Evolutionary conservation across 2,888 invertebrate genomes (phyloP), one percentile per base, ranked within the genome.

Genomic region (Trachelus stipa): DNA sequence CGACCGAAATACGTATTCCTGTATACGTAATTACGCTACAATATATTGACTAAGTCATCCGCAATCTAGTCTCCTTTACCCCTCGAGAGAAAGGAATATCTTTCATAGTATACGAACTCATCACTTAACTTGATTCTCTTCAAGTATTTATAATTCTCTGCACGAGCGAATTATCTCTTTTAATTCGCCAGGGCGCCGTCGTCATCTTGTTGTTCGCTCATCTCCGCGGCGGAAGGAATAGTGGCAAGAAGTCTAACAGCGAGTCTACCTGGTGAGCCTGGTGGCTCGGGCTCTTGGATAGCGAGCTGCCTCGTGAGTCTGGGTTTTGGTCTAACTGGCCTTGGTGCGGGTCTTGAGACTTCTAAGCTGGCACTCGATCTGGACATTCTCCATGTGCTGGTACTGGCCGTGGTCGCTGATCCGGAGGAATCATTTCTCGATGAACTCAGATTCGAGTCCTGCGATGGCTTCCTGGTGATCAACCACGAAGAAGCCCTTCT

Each of bases 381-480:
- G 12, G 97, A 97, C 87, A 97, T 94, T 81, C 97, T 93, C 95
- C 97, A 98, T 77, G 97, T 97, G 86, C 97, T 96, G 31, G 98
- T 98, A 87, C 96, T 97, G 35, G 97, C 97, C 1, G 97, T 97
- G 31, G 97, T 97, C 34, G 95, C 95, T 11, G 97, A 97, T 2
- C 97, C 97, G 0, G 97, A 97, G 23, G 97, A 98, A 91, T 98
- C 98, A 92, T 98, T 98, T 76, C 98, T 93, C 34, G 97, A 97
- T 86, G 96, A 97, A 74, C 97, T 97, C 83, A 98, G 92, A 92
- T 97, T 98, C 9, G 98, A 98, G 90, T 98, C 98, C 91, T 98
- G 97, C 15, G 97, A 97, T 0, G 97, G 97, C 92, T 98, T 98
- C 76, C 97, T 93, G n/a, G 97, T 97, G 35, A 97, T 96, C 80